Evolutionary conservation across 2,113 vertebrate species (phyloP).

Genomic region (Cynoglossus semilaevis): DNA sequence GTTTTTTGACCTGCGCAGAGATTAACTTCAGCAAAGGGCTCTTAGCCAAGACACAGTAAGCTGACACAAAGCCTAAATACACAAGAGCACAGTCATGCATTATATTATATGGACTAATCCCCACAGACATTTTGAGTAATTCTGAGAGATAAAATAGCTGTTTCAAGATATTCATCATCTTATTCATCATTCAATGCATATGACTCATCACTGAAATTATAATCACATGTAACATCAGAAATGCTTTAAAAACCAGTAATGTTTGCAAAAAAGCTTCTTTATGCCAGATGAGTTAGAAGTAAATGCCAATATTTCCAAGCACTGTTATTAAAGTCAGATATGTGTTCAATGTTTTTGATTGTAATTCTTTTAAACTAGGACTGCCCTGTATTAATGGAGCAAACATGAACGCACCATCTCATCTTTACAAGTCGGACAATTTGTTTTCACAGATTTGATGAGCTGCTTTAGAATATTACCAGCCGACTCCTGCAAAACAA

Average conservation of each 20-base stretch:
- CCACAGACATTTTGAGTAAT: conserved; percentile 3
- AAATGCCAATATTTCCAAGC: too few species aligned
- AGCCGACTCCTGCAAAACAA: conserved; percentile 32
- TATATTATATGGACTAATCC: conserved; percentile 16
- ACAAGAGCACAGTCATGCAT: conserved; percentile 8
- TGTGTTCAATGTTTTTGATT: too few species aligned
- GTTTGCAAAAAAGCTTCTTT: too few species aligned
- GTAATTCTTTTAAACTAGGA: too few species aligned
- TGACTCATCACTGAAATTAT: background rate
- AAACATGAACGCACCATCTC: too few species aligned
- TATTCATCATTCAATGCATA: background rate
- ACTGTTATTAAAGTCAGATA: too few species aligned
- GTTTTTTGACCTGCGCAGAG: conserved; percentile 46
- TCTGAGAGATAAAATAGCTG: background rate
- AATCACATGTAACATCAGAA: background rate
- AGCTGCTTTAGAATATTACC: conserved; percentile 5
- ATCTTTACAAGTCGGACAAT: too few species aligned
- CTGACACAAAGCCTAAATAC: conserved; percentile 15
- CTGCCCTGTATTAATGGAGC: too few species aligned
- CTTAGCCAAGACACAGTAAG: conserved; percentile 11
- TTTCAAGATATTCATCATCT: too few species aligned
- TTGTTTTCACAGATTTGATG: background rate
- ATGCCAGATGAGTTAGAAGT: too few species aligned
- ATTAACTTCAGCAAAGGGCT: conserved; percentile 33
- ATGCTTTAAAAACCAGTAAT: background rate